Evolutionary conservation across 2,113 vertebrate genomes (phyloP), one percentile per base, ranked within the genome.

Genomic region (Ivindomyrus marchei): DNA sequence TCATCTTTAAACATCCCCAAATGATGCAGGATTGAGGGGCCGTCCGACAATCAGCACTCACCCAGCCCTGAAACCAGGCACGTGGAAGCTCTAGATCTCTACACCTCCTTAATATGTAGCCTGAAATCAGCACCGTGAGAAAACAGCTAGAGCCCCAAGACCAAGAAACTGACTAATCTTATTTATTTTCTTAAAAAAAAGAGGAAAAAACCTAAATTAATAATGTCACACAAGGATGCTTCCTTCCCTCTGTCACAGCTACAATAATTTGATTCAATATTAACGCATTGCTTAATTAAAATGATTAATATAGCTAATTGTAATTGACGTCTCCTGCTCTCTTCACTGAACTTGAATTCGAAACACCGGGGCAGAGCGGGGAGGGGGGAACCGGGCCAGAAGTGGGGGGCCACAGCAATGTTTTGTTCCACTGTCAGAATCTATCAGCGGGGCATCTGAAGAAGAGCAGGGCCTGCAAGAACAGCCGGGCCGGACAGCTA

Each of bases 211-310:
- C 87, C 94, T 92, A 95, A 95, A 96, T 94, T 92, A 95, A 95
- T 95, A 95, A 90, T 90, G 92, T 95, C 96, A 94, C 94, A 89
- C 1, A 89, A 92, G 96, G 91, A 74, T 89, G 90, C 93, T 91
- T 93, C 93, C 88, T 80, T 91, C 93, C 93, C 92, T 90, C 93
- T 91, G 93, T 92, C 93, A 91, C 92, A 92, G 91, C 91, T 93
- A 93, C 93, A 94, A 95, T 96, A 94, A 96, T 95, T 95, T 94
- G 92, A 95, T 95, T 96, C 96, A 92, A 93, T 93, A 95, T 95
- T 95, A 95, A 95, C 94, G 96, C 94, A 95, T 93, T 96, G 93
- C 94, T 96, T 96, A 95, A 96, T 96, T 96, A 95, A 94, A 94
- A 96, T 95, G 94, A 95, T 93, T 95, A 95, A 95, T 96, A 95